Evolutionary conservation across 2,113 vertebrate genomes (phyloP), one percentile per base, ranked within the genome.

Genomic region (Dicaeum eximium): DNA sequence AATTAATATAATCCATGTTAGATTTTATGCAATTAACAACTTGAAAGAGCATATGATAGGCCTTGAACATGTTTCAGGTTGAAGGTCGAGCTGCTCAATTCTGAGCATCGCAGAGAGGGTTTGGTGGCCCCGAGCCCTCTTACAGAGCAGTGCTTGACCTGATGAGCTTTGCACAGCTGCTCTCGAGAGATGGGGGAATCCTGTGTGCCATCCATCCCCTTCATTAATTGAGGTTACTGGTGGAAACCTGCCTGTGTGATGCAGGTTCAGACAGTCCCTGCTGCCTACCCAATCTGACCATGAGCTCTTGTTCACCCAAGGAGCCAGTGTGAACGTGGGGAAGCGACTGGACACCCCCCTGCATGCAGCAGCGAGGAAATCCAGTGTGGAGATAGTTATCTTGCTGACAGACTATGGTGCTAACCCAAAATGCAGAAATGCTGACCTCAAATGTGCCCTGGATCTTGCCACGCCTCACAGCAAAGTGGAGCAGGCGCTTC

Each of bases 401-500:
- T 80, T 99, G 62, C 98, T 99, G 75, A 96, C 97, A n/a, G 99
- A 99, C 88, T 99, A 99, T 3, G 99, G 99, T 20, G 99, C 99
- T 51, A 97, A 98, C 70, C 51, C 81, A 1, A 98, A 96, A 80
- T 94, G 95, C 90, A 98, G 97, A 95, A 99, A 99, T 23, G 90
- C 97, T 3, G 98, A 99, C n/a, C 97, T 98, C 15, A 98, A 98
- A 93, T 98, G 97, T 69, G 98, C 99, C 3, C 95, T 99, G 69
- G 98, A 99, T 22, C 96, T 99, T 93, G 98, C 98, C 0, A 6
- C 81, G 13, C 97, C 98, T 17, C 96, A 98, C 86, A 98, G 98
- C 67, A 80, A 94, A 23, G 97, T 98, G 79, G 98, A 98, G 97
- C 78, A 88, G 42, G 97, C 58, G 0, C 98, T 99, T 37, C 85